These are phyloP conservation scores for Dryobates pubescens DNA, from an alignment of 2,797 vertebrate species.

Conservation along the genomic window DNA sequence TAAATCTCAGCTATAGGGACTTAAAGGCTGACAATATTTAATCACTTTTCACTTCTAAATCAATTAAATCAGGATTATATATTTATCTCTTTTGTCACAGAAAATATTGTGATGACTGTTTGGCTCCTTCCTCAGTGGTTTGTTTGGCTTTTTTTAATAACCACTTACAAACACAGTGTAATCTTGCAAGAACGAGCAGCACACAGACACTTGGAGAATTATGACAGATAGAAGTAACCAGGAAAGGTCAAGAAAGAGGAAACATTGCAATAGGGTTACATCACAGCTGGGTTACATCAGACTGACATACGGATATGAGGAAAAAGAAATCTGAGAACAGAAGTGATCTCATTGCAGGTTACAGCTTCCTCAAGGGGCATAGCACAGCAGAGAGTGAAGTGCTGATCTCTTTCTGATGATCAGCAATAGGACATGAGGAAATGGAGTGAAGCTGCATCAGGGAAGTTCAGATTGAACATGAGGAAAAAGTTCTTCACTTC, in stretches of 20 bases:
- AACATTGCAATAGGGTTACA: not conserved
- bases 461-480: too few relatives aligned
- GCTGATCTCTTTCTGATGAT: too few relatives aligned
- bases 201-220: not conserved
- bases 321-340: not conserved
- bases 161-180: not conserved
- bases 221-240: not conserved
- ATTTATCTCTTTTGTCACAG: not conserved
- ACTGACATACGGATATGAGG: not conserved
- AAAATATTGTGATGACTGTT: not conserved
- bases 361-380: too few relatives aligned
- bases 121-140: not conserved
- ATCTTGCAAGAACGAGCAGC: not conserved
- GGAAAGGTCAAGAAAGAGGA: not conserved
- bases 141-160: not conserved
- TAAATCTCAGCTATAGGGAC: not conserved
- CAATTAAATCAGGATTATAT: constrained; percentile 23
- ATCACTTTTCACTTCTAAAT: not conserved
- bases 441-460: too few relatives aligned
- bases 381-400: too few relatives aligned
- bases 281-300: not conserved
- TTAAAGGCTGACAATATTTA: constrained; percentile 11
- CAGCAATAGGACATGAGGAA: too few relatives aligned
- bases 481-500: too few relatives aligned
- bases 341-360: too few relatives aligned